Percentiles rank a stretch among this genome's conserved stretches.
phyloP scores from a whole-genome alignment of 2,797 vertebrate genomes.

The Liasis olivaceus region DNA sequence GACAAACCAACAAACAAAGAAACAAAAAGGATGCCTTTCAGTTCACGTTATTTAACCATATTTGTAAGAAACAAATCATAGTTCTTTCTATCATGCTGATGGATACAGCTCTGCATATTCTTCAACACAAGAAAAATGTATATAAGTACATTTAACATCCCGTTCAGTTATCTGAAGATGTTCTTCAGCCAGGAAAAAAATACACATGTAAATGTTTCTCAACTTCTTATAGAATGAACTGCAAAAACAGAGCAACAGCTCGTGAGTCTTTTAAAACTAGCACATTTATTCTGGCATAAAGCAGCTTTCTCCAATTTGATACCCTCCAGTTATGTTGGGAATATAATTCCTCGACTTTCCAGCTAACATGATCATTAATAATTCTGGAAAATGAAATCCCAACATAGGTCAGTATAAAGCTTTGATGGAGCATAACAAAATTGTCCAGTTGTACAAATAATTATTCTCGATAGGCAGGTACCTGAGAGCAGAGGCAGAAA shows the following conservation, averaged over 20 bases:
- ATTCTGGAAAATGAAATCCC: neutral
- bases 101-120: neutral
- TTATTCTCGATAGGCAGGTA: neutral
- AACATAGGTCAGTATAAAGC: neutral
- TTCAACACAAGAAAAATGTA: neutral
- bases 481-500: neutral
- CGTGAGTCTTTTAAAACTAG: neutral
- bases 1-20: neutral
- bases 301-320: neutral
- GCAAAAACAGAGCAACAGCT: neutral
- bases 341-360: neutral
- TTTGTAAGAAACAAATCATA: neutral
- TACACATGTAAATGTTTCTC: neutral
- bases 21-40: neutral
- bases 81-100: neutral
- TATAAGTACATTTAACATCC: neutral
- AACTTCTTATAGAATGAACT: neutral
- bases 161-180: neutral
- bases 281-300: neutral
- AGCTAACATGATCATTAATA: neutral
- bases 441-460: neutral
- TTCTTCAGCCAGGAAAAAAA: neutral
- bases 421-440: neutral
- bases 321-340: neutral
- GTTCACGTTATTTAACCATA: slow-evolving; percentile 3